These are phyloP conservation scores for Fissipunctia ypsillon DNA, from an alignment of 2,888 invertebrate genomes.

Conservation along the genomic window DNA sequence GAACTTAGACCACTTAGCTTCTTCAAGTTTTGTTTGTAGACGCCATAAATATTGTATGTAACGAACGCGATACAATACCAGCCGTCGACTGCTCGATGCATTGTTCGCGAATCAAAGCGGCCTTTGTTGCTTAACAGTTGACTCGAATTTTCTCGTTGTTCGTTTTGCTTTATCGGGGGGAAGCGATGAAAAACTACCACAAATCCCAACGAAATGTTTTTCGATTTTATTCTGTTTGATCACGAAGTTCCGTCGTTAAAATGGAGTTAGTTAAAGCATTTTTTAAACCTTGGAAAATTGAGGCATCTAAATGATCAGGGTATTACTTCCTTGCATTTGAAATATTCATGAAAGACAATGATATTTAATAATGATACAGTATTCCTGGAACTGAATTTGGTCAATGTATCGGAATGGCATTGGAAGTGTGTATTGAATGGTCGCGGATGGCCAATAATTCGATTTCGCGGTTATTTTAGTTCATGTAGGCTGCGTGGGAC, in stretches of 20 bases:
- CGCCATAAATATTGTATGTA: slow-evolving; percentile 87
- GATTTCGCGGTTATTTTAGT: slow-evolving; percentile 88
- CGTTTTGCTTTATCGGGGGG: slow-evolving; percentile 66
- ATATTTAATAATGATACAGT: too few species aligned
- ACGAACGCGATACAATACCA: slow-evolving; percentile 81
- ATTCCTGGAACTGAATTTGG: slow-evolving; percentile 75
- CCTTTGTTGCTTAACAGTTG: slow-evolving; percentile 76
- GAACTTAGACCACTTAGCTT: slow-evolving; percentile 89
- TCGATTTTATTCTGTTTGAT: slow-evolving; percentile 61
- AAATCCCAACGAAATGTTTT: slow-evolving; percentile 60
- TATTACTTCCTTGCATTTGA: slow-evolving; percentile 8
- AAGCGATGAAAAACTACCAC: slow-evolving; percentile 67
- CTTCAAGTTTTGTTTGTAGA: slow-evolving; percentile 89
- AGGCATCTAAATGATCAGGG: slow-evolving; percentile 1
- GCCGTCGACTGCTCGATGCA: slow-evolving; percentile 74
- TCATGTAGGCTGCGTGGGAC: slow-evolving; percentile 78
- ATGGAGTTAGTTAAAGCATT: slow-evolving; percentile 40
- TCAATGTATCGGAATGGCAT: slow-evolving; percentile 77
- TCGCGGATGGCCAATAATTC: slow-evolving; percentile 84
- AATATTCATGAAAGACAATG: slow-evolving; percentile 26
- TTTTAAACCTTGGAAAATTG: slow-evolving; percentile 24
- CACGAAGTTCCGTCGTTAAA: slow-evolving; percentile 60
- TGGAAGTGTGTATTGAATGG: slow-evolving; percentile 81
- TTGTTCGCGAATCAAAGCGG: slow-evolving; percentile 79
- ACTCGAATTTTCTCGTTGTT: slow-evolving; percentile 72